A percentile compares a stretch with the other conserved stretches of the same genome.
These are phyloP conservation scores for Bubalus kerabau DNA, from an alignment of 2,113 vertebrate genomes.

Conservation along the genomic window DNA sequence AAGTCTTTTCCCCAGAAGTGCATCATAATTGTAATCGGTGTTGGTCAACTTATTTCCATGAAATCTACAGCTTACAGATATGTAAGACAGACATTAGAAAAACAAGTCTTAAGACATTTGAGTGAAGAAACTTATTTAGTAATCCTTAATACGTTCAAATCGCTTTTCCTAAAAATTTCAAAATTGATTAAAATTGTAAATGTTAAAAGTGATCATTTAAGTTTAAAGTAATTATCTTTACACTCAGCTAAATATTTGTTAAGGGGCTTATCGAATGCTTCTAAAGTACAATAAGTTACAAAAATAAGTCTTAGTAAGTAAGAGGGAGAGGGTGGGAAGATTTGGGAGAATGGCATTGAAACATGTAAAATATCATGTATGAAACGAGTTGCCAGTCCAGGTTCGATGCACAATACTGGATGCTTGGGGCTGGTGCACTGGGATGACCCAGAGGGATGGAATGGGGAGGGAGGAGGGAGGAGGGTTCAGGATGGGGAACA, in stretches of 20 bases:
- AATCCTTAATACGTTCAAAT: conserved; percentile 21
- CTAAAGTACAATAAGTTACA: neutral
- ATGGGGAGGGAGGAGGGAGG: no score
- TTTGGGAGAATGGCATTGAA: no score
- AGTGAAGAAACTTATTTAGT: neutral
- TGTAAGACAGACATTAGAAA: neutral
- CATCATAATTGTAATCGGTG: neutral
- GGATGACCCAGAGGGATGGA: no score
- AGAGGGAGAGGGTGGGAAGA: no score
- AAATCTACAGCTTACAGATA: neutral
- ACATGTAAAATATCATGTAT: no score
- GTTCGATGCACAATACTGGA: no score
- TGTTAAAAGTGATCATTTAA: neutral
- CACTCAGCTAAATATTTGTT: neutral
- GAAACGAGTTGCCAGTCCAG: no score
- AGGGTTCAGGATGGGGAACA: no score
- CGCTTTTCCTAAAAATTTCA: neutral
- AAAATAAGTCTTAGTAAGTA: neutral
- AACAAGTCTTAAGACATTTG: neutral
- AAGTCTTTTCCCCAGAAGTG: conserved; percentile 1
- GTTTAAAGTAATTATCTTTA: neutral
- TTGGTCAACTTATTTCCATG: neutral
- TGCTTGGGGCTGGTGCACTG: no score
- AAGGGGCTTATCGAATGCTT: neutral
- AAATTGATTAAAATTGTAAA: neutral